Conservation (phyloP, 2,797 vertebrate genomes). For the Phataginus tetradactyla region DNA sequence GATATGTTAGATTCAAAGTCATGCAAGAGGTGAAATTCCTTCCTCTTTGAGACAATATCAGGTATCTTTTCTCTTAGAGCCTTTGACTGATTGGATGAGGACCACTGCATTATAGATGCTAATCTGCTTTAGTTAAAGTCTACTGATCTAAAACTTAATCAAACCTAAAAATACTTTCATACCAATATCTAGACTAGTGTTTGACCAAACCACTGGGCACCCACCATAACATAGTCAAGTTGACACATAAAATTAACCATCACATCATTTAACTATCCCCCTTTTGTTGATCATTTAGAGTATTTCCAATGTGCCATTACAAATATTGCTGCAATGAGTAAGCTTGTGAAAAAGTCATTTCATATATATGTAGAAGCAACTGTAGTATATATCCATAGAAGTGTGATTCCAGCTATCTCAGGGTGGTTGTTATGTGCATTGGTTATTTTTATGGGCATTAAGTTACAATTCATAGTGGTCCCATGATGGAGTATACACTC, state of each 20-base stretch:
- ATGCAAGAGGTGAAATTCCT: neutral
- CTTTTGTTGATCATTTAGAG: neutral
- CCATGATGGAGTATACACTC: neutral
- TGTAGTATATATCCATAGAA: neutral
- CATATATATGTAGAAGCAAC: neutral
- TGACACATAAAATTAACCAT: neutral
- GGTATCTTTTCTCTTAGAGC: neutral
- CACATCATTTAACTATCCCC: neutral
- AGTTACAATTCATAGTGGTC: neutral
- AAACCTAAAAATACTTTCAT: neutral
- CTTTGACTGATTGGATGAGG: neutral
- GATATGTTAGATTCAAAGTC: neutral
- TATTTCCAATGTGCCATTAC: neutral
- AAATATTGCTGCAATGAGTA: neutral
- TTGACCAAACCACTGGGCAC: neutral
- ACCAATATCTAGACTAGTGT: neutral
- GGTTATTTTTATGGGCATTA: neutral
- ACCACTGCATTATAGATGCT: neutral
- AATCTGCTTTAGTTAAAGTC: neutral
- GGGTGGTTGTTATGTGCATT: neutral
- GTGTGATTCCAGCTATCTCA: neutral
- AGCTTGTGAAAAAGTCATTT: neutral
- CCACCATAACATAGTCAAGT: neutral
- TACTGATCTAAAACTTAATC: neutral
- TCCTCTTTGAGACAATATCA: neutral